phyloP scores from a whole-genome alignment of 2,888 invertebrate species.

The Dasypolia templi region DNA sequence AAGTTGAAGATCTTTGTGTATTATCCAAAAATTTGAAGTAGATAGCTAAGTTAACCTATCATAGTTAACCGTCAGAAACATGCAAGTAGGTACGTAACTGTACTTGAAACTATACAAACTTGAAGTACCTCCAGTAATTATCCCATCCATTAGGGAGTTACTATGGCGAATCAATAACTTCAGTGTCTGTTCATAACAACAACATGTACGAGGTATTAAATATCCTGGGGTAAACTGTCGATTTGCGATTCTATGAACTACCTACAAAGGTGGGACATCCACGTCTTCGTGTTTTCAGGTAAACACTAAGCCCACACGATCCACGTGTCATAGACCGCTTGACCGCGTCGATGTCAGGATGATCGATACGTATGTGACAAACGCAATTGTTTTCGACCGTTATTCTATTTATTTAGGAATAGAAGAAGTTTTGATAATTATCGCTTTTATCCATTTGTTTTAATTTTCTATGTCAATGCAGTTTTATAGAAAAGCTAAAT shows the following conservation, averaged over 20 bases:
- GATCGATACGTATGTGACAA: background rate
- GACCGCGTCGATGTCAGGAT: background rate
- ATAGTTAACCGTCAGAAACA: slow-evolving; percentile 32
- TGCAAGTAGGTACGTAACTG: background rate
- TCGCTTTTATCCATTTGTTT: background rate
- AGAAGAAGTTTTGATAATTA: background rate
- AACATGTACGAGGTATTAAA: slow-evolving; percentile 19
- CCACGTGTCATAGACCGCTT: background rate
- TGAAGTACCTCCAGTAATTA: slow-evolving; percentile 21
- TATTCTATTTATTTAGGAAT: background rate
- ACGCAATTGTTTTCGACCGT: too few species aligned
- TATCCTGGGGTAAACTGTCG: background rate
- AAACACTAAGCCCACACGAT: background rate
- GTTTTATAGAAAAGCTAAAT: background rate
- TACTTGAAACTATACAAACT: slow-evolving; percentile 39
- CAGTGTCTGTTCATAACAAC: slow-evolving; percentile 24
- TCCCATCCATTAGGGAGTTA: slow-evolving; percentile 18
- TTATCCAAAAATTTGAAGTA: slow-evolving; percentile 9
- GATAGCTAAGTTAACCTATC: too few species aligned
- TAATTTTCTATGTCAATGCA: background rate
- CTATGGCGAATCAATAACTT: slow-evolving; percentile 32
- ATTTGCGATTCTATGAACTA: slow-evolving; percentile 3
- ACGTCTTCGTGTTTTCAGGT: background rate
- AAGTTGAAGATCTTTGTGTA: too few species aligned
- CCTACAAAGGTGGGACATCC: background rate